These are phyloP conservation scores for Pissodes strobi DNA, from an alignment of 1,140 invertebrate species.

Conservation along the genomic window DNA sequence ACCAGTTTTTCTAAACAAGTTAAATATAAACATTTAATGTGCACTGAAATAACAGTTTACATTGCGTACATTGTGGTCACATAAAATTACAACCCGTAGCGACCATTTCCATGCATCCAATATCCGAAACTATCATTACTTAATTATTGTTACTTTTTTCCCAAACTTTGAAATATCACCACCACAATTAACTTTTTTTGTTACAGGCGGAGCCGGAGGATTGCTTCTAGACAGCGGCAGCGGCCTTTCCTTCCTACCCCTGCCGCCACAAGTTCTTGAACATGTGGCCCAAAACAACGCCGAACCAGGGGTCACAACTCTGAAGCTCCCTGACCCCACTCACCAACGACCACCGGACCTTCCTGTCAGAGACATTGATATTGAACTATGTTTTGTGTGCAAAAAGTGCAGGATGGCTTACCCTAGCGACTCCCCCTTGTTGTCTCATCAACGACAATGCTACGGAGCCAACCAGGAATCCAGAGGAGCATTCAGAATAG, in stretches of 20 bases:
- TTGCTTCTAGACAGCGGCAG: constrained; percentile 59
- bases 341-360: constrained; percentile 50
- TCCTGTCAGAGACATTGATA: constrained; percentile 65
- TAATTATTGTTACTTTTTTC: too few species aligned
- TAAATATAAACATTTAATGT: too few species aligned
- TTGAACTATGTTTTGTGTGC: constrained; percentile 83
- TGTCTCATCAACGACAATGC: constrained; percentile 73
- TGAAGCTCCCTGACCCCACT: constrained; percentile 62
- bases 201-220: constrained; percentile 57
- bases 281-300: constrained; percentile 69
- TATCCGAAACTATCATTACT: too few species aligned
- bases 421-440: constrained; percentile 71
- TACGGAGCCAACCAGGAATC: constrained; percentile 68
- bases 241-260: constrained; percentile 65
- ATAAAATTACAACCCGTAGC: too few species aligned
- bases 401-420: constrained; percentile 84
- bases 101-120: too few species aligned
- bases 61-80: too few species aligned
- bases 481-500: constrained; percentile 67
- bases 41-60: too few species aligned
- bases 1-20: too few species aligned
- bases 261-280: constrained; percentile 66
- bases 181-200: too few species aligned
- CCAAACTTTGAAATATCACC: too few species aligned
- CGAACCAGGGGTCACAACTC: constrained; percentile 68